Percentiles rank a stretch among this genome's conserved stretches.
Conservation (phyloP, 2,797 vertebrate genomes). For the Erpetoichthys calabaricus region DNA sequence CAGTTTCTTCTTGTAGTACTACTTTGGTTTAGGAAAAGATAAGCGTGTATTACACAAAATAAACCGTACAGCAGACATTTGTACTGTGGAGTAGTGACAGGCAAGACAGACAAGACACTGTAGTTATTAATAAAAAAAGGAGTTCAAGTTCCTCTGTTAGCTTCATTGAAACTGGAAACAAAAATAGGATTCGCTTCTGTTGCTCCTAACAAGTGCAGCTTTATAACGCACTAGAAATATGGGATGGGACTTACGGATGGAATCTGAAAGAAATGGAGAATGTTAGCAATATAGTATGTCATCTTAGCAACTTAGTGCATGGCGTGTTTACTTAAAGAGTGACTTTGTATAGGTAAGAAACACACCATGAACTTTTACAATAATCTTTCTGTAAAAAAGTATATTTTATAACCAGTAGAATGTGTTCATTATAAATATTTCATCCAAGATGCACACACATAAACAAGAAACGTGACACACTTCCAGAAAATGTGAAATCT, state of each 20-base stretch:
- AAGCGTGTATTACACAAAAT: too few relatives aligned
- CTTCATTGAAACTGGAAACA: neutral
- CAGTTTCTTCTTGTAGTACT: too few relatives aligned
- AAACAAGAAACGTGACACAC: too few relatives aligned
- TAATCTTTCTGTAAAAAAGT: neutral
- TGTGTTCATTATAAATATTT: neutral
- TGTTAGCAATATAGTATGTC: too few relatives aligned
- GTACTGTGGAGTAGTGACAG: too few relatives aligned
- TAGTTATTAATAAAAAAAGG: too few relatives aligned
- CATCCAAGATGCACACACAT: neutral
- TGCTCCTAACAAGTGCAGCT: neutral
- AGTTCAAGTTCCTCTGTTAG: neutral
- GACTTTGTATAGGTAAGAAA: neutral
- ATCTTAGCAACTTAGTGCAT: too few relatives aligned
- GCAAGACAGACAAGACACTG: too few relatives aligned
- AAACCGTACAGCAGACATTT: too few relatives aligned
- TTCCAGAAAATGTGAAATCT: too few relatives aligned
- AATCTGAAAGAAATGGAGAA: neutral
- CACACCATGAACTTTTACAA: neutral
- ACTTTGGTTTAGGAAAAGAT: too few relatives aligned
- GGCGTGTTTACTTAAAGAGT: too few relatives aligned
- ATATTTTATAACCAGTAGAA: neutral
- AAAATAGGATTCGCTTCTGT: neutral
- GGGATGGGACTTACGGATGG: slow-evolving; percentile 1
- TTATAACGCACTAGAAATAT: slow-evolving; percentile 2